Evolutionary conservation across 2,113 vertebrate species (phyloP).

Genomic region (Zapus hudsonius): DNA sequence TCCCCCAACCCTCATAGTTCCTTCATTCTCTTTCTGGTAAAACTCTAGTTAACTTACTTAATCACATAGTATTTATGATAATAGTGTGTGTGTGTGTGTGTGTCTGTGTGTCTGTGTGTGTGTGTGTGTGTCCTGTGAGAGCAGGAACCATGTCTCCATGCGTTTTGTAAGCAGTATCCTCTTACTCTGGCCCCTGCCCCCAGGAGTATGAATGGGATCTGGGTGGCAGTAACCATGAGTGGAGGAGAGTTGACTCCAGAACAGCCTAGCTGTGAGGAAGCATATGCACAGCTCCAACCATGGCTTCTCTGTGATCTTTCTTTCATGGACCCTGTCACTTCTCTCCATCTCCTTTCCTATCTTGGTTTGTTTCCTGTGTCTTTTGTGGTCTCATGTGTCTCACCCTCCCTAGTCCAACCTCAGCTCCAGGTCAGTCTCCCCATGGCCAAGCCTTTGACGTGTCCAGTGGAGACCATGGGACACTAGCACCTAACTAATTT

Average conservation of each 20-base stretch:
- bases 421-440: background rate
- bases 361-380: background rate
- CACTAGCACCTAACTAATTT: background rate
- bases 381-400: background rate
- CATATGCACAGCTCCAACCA: accelerated
- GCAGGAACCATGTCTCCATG: background rate
- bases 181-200: background rate
- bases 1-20: background rate
- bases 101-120: too few relatives aligned
- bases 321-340: background rate
- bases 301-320: background rate
- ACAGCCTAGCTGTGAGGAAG: background rate
- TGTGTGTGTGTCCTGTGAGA: background rate
- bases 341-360: background rate
- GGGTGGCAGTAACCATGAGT: background rate
- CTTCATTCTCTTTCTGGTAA: background rate
- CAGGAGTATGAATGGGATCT: background rate
- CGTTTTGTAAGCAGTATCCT: background rate
- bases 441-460: background rate
- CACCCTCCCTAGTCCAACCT: background rate
- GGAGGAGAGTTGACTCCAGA: background rate
- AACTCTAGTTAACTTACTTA: background rate
- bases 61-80: background rate
- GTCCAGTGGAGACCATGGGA: background rate
- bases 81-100: background rate